These are phyloP conservation scores for Sarcophaga carnaria DNA, from an alignment of 2,888 invertebrate species.

Conservation along the genomic window DNA sequence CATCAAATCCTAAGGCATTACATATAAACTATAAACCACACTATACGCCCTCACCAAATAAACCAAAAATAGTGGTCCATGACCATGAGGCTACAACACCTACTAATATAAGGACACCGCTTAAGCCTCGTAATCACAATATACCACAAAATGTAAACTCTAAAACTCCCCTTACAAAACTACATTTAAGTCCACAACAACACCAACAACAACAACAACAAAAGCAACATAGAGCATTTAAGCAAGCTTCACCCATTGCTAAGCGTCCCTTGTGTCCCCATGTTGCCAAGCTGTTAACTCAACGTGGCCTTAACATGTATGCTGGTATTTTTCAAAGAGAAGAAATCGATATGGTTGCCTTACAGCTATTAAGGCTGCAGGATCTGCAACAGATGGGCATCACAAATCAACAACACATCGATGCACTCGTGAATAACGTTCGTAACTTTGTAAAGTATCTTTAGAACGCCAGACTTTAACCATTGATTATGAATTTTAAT, in stretches of 20 bases:
- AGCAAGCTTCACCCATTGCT: constrained; percentile 54
- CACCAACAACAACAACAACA: neutral
- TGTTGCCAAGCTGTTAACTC: constrained; percentile 52
- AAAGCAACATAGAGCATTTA: constrained; percentile 32
- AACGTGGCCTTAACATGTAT: constrained; percentile 72
- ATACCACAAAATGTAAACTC: constrained; percentile 17
- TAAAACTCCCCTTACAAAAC: constrained; percentile 6
- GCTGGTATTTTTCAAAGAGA: constrained; percentile 74
- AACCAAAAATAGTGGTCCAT: neutral
- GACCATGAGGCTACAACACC: constrained; percentile 49
- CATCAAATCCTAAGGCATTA: neutral
- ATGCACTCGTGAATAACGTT: constrained; percentile 43
- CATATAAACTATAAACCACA: too few relatives aligned
- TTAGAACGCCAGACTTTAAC: neutral
- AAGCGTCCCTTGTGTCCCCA: constrained; percentile 43
- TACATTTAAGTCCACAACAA: constrained; percentile 16
- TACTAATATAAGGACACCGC: constrained; percentile 47
- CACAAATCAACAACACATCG: constrained; percentile 71
- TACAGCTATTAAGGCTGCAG: constrained; percentile 72
- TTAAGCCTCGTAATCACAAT: constrained; percentile 48
- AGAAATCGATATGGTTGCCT: constrained; percentile 75
- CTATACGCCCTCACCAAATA: neutral
- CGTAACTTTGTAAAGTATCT: constrained; percentile 38
- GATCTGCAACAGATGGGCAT: constrained; percentile 75
- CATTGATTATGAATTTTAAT: constrained; percentile 2